Evolutionary conservation across 2,797 vertebrate genomes (phyloP), one percentile per base, ranked within the genome.

Genomic region (Clarias laeviceps): DNA sequence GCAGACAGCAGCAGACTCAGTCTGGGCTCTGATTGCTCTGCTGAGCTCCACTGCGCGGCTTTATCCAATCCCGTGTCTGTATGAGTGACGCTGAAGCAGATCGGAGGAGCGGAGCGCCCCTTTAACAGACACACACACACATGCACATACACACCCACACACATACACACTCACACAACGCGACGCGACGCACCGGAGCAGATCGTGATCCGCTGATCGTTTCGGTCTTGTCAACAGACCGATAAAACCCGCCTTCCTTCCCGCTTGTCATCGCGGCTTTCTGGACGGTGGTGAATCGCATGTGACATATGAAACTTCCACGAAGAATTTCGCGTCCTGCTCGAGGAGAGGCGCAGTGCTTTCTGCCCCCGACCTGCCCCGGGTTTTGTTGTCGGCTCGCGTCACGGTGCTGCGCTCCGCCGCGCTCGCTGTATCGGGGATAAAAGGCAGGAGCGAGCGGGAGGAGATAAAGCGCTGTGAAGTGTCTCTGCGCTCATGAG

Each of bases 21-120:
- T 89, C 92, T 94, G 93, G 27, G 61, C 72, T 92, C 56, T 88
- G 87, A 88, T 91, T 92, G 59, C 93, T 87, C 82, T 65, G 29
- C 59, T 78, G 84, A 93, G 92, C 91, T 27, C 40, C 79, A 84
- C 82, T 32, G 70, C 12, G 22, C 59, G 4, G 34, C 56, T 94
- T 90, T 93, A 96, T 94, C 96, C 96, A 97, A 97, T 97, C 96
- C 95, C 94, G 91, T 73, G 82, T 64, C 56, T 73, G 57, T 91
- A 89, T 85, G 95, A 91, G 91, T 98, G 98, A 99, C 97, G 98
- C 93, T 93, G 92, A 91, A 91, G 93, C 91, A 93, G 96, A 96
- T 96, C 93, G 96, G 96, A 95, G 90, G 81, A 82, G 90, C 95
- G 90, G 82, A 82, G 90, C 80, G 83, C 86, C 78, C 85, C 89